phyloP scores from a whole-genome alignment of 1,140 invertebrate species.

The Drosophila pandora region DNA sequence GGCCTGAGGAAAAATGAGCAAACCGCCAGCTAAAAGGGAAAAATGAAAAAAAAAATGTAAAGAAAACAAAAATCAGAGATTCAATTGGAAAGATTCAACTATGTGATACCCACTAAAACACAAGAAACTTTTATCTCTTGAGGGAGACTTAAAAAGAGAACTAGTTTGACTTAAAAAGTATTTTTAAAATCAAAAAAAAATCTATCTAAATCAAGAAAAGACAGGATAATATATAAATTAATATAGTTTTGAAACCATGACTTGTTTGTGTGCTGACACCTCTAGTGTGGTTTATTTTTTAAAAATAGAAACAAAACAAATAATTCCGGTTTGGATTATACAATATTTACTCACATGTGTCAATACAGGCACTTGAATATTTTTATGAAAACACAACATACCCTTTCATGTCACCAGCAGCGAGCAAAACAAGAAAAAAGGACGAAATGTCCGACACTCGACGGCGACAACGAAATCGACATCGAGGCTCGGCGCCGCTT shows the following conservation, averaged over 20 bases:
- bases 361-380: neutral
- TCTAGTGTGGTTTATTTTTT: neutral
- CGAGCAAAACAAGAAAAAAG: constrained; percentile 11
- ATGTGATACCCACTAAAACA: neutral
- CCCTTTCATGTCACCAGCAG: neutral
- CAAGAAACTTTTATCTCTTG: too few relatives aligned
- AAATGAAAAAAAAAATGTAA: constrained; percentile 15
- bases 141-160: too few relatives aligned
- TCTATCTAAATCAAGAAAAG: too few relatives aligned
- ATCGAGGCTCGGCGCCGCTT: constrained; percentile 58
- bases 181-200: too few relatives aligned
- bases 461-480: constrained; percentile 37
- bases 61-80: neutral
- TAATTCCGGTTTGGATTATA: neutral
- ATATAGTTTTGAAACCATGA: too few relatives aligned
- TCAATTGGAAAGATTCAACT: neutral
- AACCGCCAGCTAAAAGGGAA: constrained; percentile 27
- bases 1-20: constrained; percentile 26
- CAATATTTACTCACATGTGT: neutral
- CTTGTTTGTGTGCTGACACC: neutral
- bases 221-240: too few relatives aligned
- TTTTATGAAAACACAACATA: constrained; percentile 3
- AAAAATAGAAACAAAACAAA: neutral
- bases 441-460: constrained; percentile 60
- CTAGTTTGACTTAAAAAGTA: too few relatives aligned